Evolutionary conservation across 2,113 vertebrate species (phyloP).

Genomic region (Poecile atricapillus): DNA sequence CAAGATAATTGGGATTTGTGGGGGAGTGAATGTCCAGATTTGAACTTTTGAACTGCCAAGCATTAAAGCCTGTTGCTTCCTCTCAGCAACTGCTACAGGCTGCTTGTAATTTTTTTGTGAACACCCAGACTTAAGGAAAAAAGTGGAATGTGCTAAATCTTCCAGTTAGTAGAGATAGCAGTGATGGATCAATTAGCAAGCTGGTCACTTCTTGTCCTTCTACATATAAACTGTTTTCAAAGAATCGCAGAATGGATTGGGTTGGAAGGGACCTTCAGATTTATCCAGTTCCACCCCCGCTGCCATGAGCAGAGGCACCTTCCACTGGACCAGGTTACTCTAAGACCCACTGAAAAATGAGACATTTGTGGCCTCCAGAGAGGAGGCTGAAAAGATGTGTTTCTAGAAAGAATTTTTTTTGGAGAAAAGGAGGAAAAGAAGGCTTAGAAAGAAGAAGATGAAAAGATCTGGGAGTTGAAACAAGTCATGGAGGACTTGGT

Average conservation of each 20-base stretch:
- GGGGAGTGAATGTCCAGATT: background rate
- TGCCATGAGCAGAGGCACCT: background rate
- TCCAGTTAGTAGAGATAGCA: background rate
- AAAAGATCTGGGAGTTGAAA: background rate
- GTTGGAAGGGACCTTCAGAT: background rate
- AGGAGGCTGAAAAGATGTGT: background rate
- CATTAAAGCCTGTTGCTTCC: background rate
- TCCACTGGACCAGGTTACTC: background rate
- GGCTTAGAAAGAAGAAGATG: background rate
- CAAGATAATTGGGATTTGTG: background rate
- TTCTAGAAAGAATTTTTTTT: background rate
- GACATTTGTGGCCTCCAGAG: background rate
- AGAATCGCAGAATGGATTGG: background rate
- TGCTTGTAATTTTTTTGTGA: background rate
- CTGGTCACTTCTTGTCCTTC: background rate
- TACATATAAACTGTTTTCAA: background rate
- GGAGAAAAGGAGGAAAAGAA: background rate
- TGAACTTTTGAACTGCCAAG: constrained; percentile 5
- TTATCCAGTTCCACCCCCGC: background rate
- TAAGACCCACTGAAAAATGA: background rate
- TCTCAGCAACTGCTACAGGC: background rate
- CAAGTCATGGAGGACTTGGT: background rate
- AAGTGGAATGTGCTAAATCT: background rate
- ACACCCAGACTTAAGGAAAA: background rate
- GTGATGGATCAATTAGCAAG: background rate